Evolutionary conservation across 2,113 vertebrate genomes (phyloP).

Genomic region (Chloebia gouldiae): DNA sequence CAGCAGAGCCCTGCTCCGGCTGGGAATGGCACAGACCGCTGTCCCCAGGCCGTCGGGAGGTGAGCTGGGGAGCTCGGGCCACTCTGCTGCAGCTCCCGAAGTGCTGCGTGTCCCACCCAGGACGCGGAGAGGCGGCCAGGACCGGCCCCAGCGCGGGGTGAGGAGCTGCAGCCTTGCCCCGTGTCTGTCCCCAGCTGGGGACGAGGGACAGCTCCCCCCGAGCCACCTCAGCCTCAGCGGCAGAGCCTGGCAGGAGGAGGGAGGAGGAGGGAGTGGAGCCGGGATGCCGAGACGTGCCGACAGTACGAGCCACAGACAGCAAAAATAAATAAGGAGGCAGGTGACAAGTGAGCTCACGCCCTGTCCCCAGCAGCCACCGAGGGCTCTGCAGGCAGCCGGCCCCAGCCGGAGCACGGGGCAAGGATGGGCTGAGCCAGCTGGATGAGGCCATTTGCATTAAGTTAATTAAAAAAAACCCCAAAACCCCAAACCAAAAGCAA

Average conservation of each 20-base stretch:
- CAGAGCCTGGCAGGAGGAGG: background rate
- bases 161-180: background rate
- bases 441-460: constrained; percentile 26
- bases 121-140: background rate
- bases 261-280: background rate
- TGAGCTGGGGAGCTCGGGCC: background rate
- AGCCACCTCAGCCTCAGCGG: background rate
- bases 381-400: background rate
- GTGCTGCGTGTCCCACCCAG: accelerated
- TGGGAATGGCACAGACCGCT: background rate
- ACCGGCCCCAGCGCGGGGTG: background rate
- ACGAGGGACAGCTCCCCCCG: background rate
- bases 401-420: background rate
- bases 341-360: background rate
- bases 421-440: background rate
- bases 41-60: background rate
- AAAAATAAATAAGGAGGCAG: constrained; percentile 37
- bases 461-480: background rate
- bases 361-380: background rate
- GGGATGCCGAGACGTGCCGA: background rate
- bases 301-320: background rate
- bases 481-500: background rate
- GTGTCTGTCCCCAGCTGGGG: background rate
- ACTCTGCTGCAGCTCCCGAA: background rate
- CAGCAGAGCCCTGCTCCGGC: constrained; percentile 25